Conservation (phyloP, 2,113 vertebrate species). For the Gallinago jamesoni region DNA sequence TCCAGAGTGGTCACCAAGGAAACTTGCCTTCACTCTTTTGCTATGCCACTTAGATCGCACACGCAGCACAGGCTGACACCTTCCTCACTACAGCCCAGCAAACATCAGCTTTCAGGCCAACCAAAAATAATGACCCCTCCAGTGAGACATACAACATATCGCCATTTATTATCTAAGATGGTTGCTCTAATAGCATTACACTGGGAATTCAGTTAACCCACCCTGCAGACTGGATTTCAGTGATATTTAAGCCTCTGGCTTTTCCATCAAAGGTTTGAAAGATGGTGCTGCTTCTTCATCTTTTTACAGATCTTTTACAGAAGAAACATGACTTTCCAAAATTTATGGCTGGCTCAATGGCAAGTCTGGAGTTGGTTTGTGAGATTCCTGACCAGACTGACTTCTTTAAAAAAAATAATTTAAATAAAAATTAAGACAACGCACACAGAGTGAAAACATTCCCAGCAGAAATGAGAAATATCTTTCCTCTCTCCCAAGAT, state of each 20-base stretch:
- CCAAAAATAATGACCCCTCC: not conserved
- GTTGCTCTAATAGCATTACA: not conserved
- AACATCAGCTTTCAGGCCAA: not conserved
- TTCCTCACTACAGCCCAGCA: not conserved
- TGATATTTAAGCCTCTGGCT: not conserved
- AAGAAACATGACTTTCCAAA: not conserved
- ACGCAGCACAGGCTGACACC: not conserved
- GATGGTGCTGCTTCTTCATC: not conserved
- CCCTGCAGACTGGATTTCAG: not conserved
- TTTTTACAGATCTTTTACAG: no score
- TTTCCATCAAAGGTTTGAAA: not conserved
- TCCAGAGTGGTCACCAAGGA: not conserved
- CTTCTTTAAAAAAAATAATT: not conserved
- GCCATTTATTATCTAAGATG: not conserved
- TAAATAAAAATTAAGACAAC: not conserved
- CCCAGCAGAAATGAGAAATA: not conserved
- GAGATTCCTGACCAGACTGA: not conserved
- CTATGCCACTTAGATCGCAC: not conserved
- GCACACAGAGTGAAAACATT: not conserved
- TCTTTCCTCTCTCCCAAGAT: not conserved
- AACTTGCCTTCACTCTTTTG: not conserved
- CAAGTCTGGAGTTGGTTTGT: not conserved
- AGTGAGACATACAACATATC: not conserved
- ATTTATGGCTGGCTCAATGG: not conserved
- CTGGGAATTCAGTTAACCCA: not conserved